These are phyloP conservation scores for Holocentrus rufus DNA, from an alignment of 2,797 vertebrate genomes.

Conservation along the genomic window DNA sequence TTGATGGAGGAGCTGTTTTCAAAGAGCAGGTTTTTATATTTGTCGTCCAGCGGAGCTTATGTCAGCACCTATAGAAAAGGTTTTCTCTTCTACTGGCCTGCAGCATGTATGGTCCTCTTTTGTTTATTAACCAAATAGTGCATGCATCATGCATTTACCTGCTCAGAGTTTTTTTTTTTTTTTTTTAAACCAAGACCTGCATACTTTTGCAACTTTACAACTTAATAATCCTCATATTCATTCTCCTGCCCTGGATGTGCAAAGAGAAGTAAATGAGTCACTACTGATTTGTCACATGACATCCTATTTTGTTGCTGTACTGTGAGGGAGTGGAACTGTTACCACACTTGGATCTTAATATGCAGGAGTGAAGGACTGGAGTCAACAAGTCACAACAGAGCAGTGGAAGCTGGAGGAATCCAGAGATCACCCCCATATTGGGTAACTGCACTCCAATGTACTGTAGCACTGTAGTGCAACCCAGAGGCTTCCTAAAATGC, in stretches of 20 bases:
- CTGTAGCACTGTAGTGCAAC: too few species aligned
- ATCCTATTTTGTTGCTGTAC: neutral
- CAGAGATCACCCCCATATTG: neutral
- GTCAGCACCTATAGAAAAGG: neutral
- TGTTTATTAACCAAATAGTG: conserved; percentile 13
- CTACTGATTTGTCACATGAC: neutral
- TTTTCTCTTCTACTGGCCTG: too few species aligned
- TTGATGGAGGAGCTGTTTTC: neutral
- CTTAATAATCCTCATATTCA: neutral
- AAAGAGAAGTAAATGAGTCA: neutral
- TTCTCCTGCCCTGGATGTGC: neutral
- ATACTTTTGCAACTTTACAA: neutral
- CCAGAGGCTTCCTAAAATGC: too few species aligned
- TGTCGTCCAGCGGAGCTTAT: neutral
- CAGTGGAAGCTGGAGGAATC: conserved; percentile 49
- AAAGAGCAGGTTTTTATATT: neutral
- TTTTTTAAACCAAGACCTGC: neutral
- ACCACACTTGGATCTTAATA: neutral
- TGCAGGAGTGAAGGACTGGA: neutral
- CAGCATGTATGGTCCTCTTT: neutral
- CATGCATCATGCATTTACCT: neutral
- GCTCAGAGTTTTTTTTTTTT: neutral
- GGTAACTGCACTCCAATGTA: neutral
- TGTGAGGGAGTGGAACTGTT: neutral
- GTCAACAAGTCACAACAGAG: conserved; percentile 63